Evolutionary conservation across 2,797 vertebrate genomes (phyloP).

Genomic region (Galaxias olidus): DNA sequence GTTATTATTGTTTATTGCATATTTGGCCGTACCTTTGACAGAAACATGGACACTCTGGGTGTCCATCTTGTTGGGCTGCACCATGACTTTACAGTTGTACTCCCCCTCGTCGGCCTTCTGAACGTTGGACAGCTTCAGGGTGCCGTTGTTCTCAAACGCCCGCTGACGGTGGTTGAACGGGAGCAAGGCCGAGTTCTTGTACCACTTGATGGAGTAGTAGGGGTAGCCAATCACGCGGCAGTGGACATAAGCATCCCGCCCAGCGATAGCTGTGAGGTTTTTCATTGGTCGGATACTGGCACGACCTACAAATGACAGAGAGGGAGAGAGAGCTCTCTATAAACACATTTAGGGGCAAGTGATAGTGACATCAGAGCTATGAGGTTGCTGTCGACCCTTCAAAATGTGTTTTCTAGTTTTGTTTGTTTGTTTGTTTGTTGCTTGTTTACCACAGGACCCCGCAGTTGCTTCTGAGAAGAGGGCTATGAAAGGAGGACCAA

Average conservation of each 20-base stretch:
- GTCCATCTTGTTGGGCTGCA: conserved; percentile 95
- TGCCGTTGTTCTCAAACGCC: conserved; percentile 97
- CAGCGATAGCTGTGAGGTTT: conserved; percentile 97
- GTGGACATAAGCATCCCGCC: conserved; percentile 95
- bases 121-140: conserved; percentile 93
- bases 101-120: conserved; percentile 96
- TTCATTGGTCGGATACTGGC: conserved; percentile 98
- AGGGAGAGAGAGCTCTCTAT: conserved; percentile 69
- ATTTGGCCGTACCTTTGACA: conserved; percentile 86
- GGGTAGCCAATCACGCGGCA: conserved; percentile 98
- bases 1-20: no score
- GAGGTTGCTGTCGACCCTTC: neutral
- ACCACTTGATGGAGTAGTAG: conserved; percentile 99
- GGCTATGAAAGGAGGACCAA: conserved; percentile 38
- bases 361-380: conserved; percentile 21
- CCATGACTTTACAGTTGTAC: conserved; percentile 95
- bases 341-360: conserved; percentile 63
- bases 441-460: conserved; percentile 36
- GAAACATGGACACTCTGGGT: conserved; percentile 94
- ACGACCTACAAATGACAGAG: conserved; percentile 79
- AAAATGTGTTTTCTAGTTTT: neutral
- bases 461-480: conserved; percentile 32
- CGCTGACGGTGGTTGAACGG: conserved; percentile 98
- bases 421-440: conserved; percentile 17
- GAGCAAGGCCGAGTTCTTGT: conserved; percentile 94